Evolutionary conservation across 2,113 vertebrate genomes (phyloP).

Genomic region (Pionites leucogaster): DNA sequence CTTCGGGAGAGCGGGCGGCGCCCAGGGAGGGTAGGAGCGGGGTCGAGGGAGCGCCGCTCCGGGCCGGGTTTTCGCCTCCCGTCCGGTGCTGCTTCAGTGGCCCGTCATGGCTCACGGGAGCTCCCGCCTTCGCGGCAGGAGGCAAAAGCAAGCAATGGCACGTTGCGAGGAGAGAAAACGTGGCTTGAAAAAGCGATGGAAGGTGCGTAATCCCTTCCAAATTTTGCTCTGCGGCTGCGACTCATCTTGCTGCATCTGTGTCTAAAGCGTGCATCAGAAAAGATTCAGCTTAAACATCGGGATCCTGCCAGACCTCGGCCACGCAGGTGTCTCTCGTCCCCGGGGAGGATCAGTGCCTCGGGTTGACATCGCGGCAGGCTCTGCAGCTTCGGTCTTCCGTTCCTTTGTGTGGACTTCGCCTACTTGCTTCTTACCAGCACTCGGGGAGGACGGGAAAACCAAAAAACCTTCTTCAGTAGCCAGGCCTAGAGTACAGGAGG

Average conservation of each 20-base stretch:
- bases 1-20: neutral
- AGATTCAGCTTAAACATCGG: fast-evolving
- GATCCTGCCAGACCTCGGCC: fast-evolving
- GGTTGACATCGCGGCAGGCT: neutral
- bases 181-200: neutral
- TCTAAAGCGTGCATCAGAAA: fast-evolving
- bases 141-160: fast-evolving
- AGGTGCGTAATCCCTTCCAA: fast-evolving
- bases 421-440: neutral
- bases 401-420: neutral
- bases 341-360: fast-evolving
- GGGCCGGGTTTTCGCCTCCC: no score
- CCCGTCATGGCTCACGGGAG: fast-evolving
- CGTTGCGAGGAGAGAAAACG: no score
- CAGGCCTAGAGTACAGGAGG: neutral
- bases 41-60: fast-evolving
- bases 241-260: fast-evolving
- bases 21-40: neutral
- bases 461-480: neutral
- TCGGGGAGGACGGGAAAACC: neutral
- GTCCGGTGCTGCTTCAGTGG: fast-evolving
- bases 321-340: no score
- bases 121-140: neutral
- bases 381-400: fast-evolving
- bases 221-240: no score